A percentile compares a stretch with the other conserved stretches of the same genome.
phyloP scores from a whole-genome alignment of 2,797 vertebrate genomes.

The Semaprochilodus insignis region DNA sequence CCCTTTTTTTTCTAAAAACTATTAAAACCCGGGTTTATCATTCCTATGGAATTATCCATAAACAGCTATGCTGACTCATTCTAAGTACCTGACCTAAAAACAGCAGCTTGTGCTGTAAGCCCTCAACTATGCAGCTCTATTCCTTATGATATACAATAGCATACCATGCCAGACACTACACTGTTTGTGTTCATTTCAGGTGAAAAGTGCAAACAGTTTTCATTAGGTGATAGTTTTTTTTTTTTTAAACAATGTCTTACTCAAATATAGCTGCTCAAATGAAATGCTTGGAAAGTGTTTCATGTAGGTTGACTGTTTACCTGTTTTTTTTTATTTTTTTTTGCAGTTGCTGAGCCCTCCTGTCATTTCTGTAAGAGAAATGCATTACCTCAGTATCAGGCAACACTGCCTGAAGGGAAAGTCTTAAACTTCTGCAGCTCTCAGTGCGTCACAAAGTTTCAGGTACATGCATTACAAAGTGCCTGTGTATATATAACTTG shows the following conservation, averaged over 20 bases:
- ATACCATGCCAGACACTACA: not conserved
- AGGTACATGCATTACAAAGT: slow-evolving; percentile 76
- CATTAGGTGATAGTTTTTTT: not conserved
- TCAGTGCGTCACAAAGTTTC: slow-evolving; percentile 97
- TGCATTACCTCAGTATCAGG: slow-evolving; percentile 96
- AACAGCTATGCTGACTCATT: not conserved
- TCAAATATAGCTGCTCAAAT: not conserved
- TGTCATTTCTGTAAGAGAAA: slow-evolving; percentile 99
- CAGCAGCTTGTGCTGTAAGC: not conserved
- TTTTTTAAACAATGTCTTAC: no score
- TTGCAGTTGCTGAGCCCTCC: slow-evolving; percentile 87
- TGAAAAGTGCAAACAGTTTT: not conserved
- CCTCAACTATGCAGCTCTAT: not conserved
- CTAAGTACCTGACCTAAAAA: not conserved
- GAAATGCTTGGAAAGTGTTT: not conserved
- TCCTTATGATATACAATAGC: not conserved
- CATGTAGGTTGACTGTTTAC: slow-evolving; percentile 21
- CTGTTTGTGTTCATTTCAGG: not conserved
- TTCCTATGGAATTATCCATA: not conserved
- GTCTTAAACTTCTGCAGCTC: slow-evolving; percentile 98
- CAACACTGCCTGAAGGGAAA: slow-evolving; percentile 95
- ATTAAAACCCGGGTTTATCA: not conserved
- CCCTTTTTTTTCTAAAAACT: not conserved
- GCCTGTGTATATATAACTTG: not conserved
- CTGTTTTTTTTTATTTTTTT: slow-evolving; percentile 53